Conservation (phyloP, 2,797 vertebrate species). For the Luscinia luscinia region DNA sequence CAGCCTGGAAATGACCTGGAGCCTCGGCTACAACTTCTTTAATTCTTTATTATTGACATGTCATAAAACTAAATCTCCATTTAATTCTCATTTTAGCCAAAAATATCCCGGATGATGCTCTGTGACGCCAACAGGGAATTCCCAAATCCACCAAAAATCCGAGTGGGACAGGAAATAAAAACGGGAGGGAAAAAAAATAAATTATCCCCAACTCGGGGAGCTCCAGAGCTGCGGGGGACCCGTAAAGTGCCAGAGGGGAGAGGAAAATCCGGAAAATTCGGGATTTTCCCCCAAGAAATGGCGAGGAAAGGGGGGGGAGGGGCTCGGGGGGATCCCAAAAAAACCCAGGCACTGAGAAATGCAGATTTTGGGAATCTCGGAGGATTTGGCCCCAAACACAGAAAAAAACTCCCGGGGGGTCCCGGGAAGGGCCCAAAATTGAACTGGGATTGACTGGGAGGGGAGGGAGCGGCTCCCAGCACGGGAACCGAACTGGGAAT, state of each 20-base stretch:
- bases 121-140: background rate
- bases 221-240: background rate
- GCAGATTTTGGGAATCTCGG: no score
- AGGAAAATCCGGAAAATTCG: background rate
- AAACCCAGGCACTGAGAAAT: no score
- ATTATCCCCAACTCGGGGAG: background rate
- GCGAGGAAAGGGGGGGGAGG: background rate
- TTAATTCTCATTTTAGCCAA: conserved; percentile 37
- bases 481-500: no score
- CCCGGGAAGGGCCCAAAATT: no score
- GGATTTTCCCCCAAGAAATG: background rate
- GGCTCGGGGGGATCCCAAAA: background rate
- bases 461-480: no score
- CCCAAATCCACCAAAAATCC: background rate
- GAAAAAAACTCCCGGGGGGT: no score
- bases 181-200: background rate
- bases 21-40: background rate
- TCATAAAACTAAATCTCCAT: conserved; percentile 68
- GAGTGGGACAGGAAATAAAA: background rate
- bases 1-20: rapidly evolving
- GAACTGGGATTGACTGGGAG: no score
- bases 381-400: no score
- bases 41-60: conserved; percentile 24
- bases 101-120: background rate
- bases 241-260: background rate